These are phyloP conservation scores for Pterois miles DNA, from an alignment of 2,797 vertebrate species.

Conservation along the genomic window DNA sequence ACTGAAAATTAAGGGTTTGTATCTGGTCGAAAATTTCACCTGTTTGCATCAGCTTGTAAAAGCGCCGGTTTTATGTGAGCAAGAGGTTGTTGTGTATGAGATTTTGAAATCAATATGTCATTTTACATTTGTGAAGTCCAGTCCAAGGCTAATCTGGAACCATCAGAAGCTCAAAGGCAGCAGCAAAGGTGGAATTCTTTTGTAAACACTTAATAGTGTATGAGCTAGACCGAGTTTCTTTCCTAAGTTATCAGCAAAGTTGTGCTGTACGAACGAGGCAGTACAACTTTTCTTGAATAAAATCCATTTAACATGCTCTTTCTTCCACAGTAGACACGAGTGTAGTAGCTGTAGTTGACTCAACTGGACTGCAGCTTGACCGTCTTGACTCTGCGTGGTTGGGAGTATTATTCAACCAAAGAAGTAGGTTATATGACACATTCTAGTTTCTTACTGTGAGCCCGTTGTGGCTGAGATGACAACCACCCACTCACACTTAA, in stretches of 20 bases:
- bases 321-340: constrained; percentile 1
- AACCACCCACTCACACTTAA: constrained; percentile 50
- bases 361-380: constrained; percentile 46
- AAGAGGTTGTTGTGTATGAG: constrained; percentile 36
- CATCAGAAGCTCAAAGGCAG: constrained; percentile 38
- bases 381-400: constrained; percentile 43
- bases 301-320: constrained; percentile 16
- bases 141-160: constrained; percentile 50
- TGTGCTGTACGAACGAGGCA: constrained; percentile 1
- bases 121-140: constrained; percentile 59
- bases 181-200: constrained; percentile 26
- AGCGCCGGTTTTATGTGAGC: constrained; percentile 33
- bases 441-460: constrained; percentile 40
- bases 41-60: constrained; percentile 51
- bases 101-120: constrained; percentile 66
- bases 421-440: constrained; percentile 23
- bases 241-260: constrained; percentile 29
- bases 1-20: constrained; percentile 14
- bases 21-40: constrained; percentile 28
- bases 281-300: constrained; percentile 18
- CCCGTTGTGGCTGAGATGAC: constrained; percentile 44
- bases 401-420: constrained; percentile 45
- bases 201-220: constrained; percentile 54
- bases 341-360: constrained; percentile 45
- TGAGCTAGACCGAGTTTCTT: constrained; percentile 29